Percentiles rank a stretch among this genome's conserved stretches.
Conservation (phyloP, 2,888 invertebrate species). For the Chrysomela aeneicollis region DNA sequence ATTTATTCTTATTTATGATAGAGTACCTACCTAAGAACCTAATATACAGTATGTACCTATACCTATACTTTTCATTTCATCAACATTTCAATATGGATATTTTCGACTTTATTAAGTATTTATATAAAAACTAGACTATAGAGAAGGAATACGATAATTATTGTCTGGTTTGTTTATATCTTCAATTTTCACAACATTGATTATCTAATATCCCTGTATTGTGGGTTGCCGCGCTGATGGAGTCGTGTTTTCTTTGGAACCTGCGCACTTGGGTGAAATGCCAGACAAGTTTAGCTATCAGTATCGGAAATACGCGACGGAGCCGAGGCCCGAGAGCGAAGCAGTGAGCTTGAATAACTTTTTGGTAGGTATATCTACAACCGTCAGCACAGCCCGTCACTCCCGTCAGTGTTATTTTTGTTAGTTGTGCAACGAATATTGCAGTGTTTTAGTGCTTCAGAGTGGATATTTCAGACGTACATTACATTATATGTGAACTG, state of each 20-base stretch:
- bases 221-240: conserved; percentile 24
- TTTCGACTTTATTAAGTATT: too few relatives aligned
- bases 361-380: conserved; percentile 28
- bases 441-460: conserved; percentile 30
- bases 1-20: too few relatives aligned
- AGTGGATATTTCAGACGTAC: conserved; percentile 18
- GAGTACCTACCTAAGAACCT: too few relatives aligned
- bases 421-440: conserved; percentile 40
- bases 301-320: neutral
- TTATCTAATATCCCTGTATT: conserved; percentile 13
- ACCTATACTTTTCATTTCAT: too few relatives aligned
- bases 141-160: too few relatives aligned
- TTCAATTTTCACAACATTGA: conserved; percentile 2
- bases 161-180: too few relatives aligned
- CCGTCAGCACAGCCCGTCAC: conserved; percentile 25
- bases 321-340: conserved; percentile 23
- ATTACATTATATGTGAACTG: neutral
- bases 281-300: conserved; percentile 33
- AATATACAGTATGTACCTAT: too few relatives aligned
- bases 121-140: too few relatives aligned
- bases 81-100: too few relatives aligned
- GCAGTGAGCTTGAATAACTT: conserved; percentile 24
- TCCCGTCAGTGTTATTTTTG: conserved; percentile 39
- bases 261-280: conserved; percentile 32
- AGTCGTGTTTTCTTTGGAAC: conserved; percentile 16